These are phyloP conservation scores for Anableps anableps DNA, from an alignment of 2,797 vertebrate genomes.

Conservation along the genomic window DNA sequence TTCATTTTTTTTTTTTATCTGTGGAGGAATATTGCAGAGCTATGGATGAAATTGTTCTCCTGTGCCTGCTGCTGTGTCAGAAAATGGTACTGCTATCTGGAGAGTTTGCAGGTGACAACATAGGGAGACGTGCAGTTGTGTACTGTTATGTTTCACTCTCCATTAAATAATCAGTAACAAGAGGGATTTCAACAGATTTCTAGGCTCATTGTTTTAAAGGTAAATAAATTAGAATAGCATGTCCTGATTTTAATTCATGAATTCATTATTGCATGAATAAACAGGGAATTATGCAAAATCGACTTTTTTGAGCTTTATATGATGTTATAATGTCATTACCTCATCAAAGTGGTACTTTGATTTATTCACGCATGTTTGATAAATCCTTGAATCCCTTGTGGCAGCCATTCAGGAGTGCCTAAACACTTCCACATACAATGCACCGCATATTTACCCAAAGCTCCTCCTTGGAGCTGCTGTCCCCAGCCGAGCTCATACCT, in stretches of 20 bases:
- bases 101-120: slow-evolving; percentile 16
- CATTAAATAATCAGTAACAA: not conserved
- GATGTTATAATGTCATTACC: no score
- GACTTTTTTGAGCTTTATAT: no score
- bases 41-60: slow-evolving; percentile 25
- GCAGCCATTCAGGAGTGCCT: no score
- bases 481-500: no score
- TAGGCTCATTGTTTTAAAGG: not conserved
- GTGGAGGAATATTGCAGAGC: slow-evolving; percentile 18
- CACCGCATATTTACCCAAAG: no score
- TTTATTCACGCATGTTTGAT: no score
- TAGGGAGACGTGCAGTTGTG: not conserved
- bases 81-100: slow-evolving; percentile 33
- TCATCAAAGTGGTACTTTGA: no score
- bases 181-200: not conserved
- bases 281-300: no score
- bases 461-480: no score
- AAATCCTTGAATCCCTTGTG: no score
- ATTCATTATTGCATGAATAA: not conserved
- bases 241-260: no score
- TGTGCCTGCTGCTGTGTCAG: slow-evolving; percentile 6
- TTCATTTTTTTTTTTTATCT: slow-evolving; percentile 18
- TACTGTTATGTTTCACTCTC: not conserved
- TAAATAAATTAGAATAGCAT: not conserved
- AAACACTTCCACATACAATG: no score